Conservation (phyloP, 2,888 invertebrate species). For the Pycnomerus fuliginosus region DNA sequence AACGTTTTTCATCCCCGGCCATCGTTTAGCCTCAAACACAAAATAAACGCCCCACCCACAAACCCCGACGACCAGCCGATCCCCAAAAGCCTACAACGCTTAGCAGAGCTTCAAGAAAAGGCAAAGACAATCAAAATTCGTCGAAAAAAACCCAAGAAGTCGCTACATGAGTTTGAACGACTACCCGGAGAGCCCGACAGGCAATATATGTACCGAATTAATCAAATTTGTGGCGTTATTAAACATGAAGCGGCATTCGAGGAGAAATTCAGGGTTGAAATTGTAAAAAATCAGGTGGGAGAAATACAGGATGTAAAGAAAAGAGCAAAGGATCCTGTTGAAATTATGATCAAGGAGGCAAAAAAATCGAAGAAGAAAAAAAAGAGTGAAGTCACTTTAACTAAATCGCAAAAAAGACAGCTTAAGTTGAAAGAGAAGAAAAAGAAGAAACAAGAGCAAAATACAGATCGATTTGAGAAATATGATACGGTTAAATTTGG, state of each 20-base stretch:
- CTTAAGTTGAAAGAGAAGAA: conserved; percentile 56
- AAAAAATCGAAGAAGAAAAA: conserved; percentile 48
- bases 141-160: conserved; percentile 23
- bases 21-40: conserved; percentile 67
- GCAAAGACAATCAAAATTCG: conserved; percentile 48
- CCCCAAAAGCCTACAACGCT: conserved; percentile 66
- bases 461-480: conserved; percentile 49
- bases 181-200: conserved; percentile 62
- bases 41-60: conserved; percentile 74
- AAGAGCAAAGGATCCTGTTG: conserved; percentile 57
- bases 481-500: conserved; percentile 72
- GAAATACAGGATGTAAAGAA: conserved; percentile 54
- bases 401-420: conserved; percentile 58
- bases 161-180: conserved; percentile 55
- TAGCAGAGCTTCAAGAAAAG: conserved; percentile 62
- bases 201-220: conserved; percentile 66
- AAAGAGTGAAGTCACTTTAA: conserved; percentile 48
- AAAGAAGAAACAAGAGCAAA: conserved; percentile 44
- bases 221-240: conserved; percentile 63
- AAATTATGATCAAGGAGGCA: conserved; percentile 53
- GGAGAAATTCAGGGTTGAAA: conserved; percentile 61
- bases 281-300: conserved; percentile 57
- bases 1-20: conserved; percentile 1
- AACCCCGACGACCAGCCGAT: conserved; percentile 71
- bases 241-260: conserved; percentile 63